Evolutionary conservation across 2,113 vertebrate genomes (phyloP), one percentile per base, ranked within the genome.

Genomic region (Egretta garzetta): DNA sequence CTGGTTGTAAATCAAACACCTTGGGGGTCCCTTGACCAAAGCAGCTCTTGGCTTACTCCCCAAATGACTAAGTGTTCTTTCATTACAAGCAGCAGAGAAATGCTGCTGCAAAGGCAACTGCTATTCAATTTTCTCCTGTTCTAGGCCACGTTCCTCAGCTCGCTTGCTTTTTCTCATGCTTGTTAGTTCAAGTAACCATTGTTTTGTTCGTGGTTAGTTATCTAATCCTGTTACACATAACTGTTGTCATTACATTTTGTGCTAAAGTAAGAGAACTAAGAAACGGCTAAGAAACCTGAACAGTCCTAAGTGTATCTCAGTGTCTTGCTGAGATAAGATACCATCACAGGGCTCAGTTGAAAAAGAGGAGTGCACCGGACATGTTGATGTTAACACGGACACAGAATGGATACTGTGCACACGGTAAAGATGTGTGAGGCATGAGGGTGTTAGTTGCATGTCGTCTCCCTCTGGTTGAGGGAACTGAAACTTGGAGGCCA

Each of bases 1-100:
- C 76, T 94, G 59, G 64, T 79, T 93, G 76, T 89, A 96, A 93
- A 96, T 84, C 89, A 94, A 93, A 91, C 76, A 93, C 91, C 76
- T 89, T 47, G 58, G 37, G 67, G 50, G 9, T 88, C 63, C 6
- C 3, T 82, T 63, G 80, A 77, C 52, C 83, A 94, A 67, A 58
- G 55, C 8, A 67, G 67, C 32, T 59, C 73, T 91, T 89, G 73
- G 60, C 52, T 96, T 79, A 87, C 66, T 89, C 59, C 73, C 18
- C 70, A 81, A 91, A 72, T 3, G 6, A 19, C 68, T 89, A 62
- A 81, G 56, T 4, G 10, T 39, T 94, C 58, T 85, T 96, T 90
- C 77, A 60, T 26, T 72, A 53, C 33, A 55, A 85, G 64, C n/a
- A 75, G 52, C n/a, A 89, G 45, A 35, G 52, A 94, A 91, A 75